Evolutionary conservation across 64 coral and sea anemone species (phyloP), one percentile per base, ranked within the genome.

Genomic region (Trachythela sp.): DNA sequence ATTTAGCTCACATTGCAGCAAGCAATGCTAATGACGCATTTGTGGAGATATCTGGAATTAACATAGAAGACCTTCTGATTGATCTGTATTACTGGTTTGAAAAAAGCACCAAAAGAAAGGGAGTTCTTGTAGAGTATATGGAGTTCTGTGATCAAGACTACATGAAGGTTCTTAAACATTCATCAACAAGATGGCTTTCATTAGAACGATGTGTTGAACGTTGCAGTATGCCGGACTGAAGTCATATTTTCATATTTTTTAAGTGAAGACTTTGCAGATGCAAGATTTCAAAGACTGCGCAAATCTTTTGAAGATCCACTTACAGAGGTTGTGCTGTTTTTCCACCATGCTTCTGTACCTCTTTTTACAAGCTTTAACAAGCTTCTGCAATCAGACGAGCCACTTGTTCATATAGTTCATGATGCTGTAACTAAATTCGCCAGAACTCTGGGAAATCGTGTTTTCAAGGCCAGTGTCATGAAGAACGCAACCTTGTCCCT

Each of bases 241-340:
- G 86, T n/a, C n/a, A n/a, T n/a, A n/a, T n/a, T n/a, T n/a, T 64
- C 31, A 38, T 87, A 87, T 64, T 87, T 87, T 50, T 64, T 87
- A 87, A 60, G 30, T 60, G 2, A 67, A 67, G 60, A 29, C 36
- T 7, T 31, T 34, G 8, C 30, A 32, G 29, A 13, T 56, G 51
- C 86, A 32, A 10, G 56, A 26, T 64, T 64, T 18, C 0, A 64
- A 64, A 10, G 56, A 10, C 22, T 64, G 56, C 13, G 22, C 13
- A 64, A 64, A 64, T 18, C 13, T 0, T 64, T 64, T 64, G 13
- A 64, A 26, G 22, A 18, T 64, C 20, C 56, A 64, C 22, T 64
- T 10, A 64, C 56, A 24, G 56, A 64, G 56, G 56, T 64, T 10
- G 13, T 18, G 13, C 56, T 64, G 13, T 27, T 64, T 10, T 64